Evolutionary conservation across 2,888 invertebrate species (phyloP), one percentile per base, ranked within the genome.

Genomic region (Melanostoma scalare): DNA sequence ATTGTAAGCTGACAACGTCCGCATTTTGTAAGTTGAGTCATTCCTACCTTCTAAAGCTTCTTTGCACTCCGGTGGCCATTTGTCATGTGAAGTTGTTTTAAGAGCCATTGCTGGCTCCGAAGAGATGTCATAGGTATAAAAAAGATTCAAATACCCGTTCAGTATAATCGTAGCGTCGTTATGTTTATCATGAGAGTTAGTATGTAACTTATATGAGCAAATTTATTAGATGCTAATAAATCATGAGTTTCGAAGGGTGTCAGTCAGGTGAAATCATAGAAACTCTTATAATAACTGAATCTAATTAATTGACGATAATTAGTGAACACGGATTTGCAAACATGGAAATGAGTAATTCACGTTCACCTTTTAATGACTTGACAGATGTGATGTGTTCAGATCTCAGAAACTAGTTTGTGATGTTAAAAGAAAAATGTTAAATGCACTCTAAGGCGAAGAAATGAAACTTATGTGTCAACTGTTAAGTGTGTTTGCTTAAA

Each of bases 251-350:
- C 56, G 33, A 30, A 48, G 53, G 55, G 69, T 69, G 72, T 72
- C 48, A 67, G 72, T 68, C 67, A 72, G 60, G 60, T 65, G 65
- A 80, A 71, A 71, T 60, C 71, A 60, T 53, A 52, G 36, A 67
- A 67, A 76, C 65, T 46, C 40, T 76, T 75, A 53, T 71, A 63
- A 42, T 53, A 65, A 61, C 58, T 60, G 8, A 76, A 60, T 46
- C 42, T 46, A 77, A 77, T 72, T 81, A 81, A 81, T 72, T 77
- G 44, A 61, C 50, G 72, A 60, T 72, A 81, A 81, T 77, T 72
- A 77, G 68, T 81, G 77, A 61, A 72, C 72, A 65, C 77, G 58
- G 77, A 72, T 77, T 81, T 55, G 72, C 81, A 72, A 81, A 81
- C 20, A 20, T 20, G 20, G 20, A 20, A 20, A 20, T 20, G 20